These are phyloP conservation scores for Sminthurinus signatus DNA, from an alignment of 1,140 invertebrate species.

Conservation along the genomic window DNA sequence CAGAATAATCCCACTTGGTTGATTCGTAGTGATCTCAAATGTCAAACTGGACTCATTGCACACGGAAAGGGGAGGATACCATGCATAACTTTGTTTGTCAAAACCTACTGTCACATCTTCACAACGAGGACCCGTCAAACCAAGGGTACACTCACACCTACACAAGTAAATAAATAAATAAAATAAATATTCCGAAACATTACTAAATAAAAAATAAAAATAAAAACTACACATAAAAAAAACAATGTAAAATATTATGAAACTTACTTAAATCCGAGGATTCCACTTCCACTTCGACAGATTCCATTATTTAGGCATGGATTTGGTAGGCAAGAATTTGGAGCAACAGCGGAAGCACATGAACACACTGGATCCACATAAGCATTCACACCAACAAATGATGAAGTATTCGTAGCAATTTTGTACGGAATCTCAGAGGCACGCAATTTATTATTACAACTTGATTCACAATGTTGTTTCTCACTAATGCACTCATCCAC, in stretches of 20 bases:
- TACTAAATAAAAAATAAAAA: too few species aligned
- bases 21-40: conserved; percentile 67
- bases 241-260: too few species aligned
- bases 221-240: too few species aligned
- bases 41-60: conserved; percentile 70
- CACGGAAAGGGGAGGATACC: conserved; percentile 71
- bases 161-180: too few species aligned
- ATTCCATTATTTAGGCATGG: conserved; percentile 49
- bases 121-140: conserved; percentile 78
- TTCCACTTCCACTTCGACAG: conserved; percentile 42
- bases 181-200: too few species aligned
- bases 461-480: conserved; percentile 59
- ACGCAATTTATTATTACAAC: conserved; percentile 65
- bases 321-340: conserved; percentile 40
- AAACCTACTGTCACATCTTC: conserved; percentile 83
- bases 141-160: conserved; percentile 58
- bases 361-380: conserved; percentile 67
- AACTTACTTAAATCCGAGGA: too few species aligned
- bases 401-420: conserved; percentile 81
- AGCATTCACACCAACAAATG: conserved; percentile 80
- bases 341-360: conserved; percentile 50
- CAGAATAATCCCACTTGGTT: conserved; percentile 72
- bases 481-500: conserved; percentile 81
- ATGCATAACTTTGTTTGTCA: conserved; percentile 75
- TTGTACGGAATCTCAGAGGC: conserved; percentile 63